Base-by-base conservation (phyloP, 2,888 invertebrate genomes). In the Sinelater perroti region DNA sequence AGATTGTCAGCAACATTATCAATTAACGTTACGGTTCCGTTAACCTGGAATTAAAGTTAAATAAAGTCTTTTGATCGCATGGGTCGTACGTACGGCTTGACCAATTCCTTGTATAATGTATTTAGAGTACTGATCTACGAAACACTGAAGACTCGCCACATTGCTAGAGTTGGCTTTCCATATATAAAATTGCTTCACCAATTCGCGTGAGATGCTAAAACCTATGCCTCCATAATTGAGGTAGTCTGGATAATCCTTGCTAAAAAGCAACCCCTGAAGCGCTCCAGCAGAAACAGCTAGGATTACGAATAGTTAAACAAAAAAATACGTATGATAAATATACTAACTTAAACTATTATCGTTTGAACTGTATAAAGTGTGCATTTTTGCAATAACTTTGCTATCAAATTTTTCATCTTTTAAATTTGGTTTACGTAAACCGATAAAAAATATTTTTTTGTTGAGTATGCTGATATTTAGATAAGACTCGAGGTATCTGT, bases 141-240 rank as follows among this genome's bases (percentile, higher is more conserved):
- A 28, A 10, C 28, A 28, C 10, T 28, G 8, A 28, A 28, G 8
- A 28, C 10, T 28, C 2, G 8, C 28, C 5, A 28, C 2, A 5
- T 28, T 28, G 5, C 10, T 10, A 2, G 8, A 2, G 8, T 3
- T 10, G 8, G 28, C 2, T 28, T 28, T 10, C 28, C 28, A 28
- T 10, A 8, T n/a, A 28, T 28, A 8, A 28, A 28, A 28, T n/a
- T 5, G 2, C 28, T 28, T 28, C 2, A 2, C n/a, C 10, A 28
- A 28, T 28, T 44, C 26, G 1, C 44, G 26, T n/a, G 44, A 26
- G 4, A 28, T 7, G 4, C n/a, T 8, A 10, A 44, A 44, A 8
- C 44, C 44, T 1, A 44, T 4, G 10, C 26, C 44, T 16, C 26
- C 44, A 14, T 44, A 44, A 44, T 44, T 44, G 13, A 44, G 16